Conservation (phyloP, 2,113 vertebrate species). For the Natator depressus region DNA sequence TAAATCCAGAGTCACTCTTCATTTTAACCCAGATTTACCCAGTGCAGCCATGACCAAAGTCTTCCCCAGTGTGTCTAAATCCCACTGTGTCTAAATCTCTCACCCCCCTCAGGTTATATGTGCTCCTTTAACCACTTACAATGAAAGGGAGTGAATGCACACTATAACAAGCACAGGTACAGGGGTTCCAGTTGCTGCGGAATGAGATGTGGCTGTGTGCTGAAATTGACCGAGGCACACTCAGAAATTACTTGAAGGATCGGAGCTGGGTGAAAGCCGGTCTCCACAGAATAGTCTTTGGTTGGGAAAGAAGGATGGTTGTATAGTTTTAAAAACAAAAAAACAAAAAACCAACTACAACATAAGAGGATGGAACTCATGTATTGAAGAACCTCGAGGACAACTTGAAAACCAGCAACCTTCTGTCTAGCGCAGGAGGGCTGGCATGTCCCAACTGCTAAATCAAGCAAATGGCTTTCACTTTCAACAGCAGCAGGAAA, state of each 20-base stretch:
- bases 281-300: neutral
- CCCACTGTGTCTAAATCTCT: neutral
- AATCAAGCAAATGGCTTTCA: neutral
- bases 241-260: rapidly evolving
- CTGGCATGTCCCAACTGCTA: neutral
- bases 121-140: neutral
- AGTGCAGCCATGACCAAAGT: conserved; percentile 35
- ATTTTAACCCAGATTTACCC: conserved; percentile 15
- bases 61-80: neutral
- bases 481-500: neutral
- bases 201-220: rapidly evolving
- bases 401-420: neutral
- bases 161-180: neutral
- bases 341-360: neutral
- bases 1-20: neutral
- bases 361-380: neutral
- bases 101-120: neutral
- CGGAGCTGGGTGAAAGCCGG: neutral
- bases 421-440: neutral
- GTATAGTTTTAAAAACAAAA: neutral
- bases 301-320: neutral
- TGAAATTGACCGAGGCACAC: neutral
- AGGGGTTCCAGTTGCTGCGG: rapidly evolving
- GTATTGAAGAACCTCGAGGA: neutral
- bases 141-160: neutral